Evolutionary conservation across 2,113 vertebrate genomes (phyloP).

Genomic region (Notarius lentiginosus): DNA sequence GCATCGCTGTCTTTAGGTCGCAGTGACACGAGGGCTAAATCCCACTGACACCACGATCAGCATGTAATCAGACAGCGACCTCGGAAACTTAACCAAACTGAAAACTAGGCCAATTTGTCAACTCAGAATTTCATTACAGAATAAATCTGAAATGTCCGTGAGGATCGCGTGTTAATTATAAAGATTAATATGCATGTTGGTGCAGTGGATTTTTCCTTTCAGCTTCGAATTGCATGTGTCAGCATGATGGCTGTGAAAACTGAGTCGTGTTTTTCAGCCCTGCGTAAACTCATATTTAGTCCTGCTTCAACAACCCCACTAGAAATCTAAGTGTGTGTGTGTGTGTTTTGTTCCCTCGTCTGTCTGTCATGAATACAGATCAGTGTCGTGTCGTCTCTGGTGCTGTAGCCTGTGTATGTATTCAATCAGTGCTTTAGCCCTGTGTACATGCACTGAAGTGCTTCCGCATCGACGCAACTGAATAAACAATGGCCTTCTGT

Average conservation of each 20-base stretch:
- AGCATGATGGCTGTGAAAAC: not conserved
- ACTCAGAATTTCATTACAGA: not conserved
- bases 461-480: constrained; percentile 47
- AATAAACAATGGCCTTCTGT: constrained; percentile 51
- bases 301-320: constrained; percentile 14
- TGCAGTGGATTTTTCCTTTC: no score
- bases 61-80: not conserved
- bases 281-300: constrained; percentile 34
- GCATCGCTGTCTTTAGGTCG: not conserved
- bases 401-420: constrained; percentile 41
- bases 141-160: not conserved
- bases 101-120: not conserved
- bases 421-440: constrained; percentile 51
- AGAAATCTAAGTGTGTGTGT: not conserved
- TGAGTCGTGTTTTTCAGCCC: not conserved
- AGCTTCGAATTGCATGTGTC: not conserved
- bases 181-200: not conserved
- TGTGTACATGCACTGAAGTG: constrained; percentile 47
- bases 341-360: not conserved
- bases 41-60: no score
- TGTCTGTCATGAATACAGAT: constrained; percentile 42
- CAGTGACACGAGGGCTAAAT: not conserved
- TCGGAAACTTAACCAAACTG: not conserved
- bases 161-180: not conserved
- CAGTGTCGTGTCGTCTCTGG: constrained; percentile 4